Evolutionary conservation across 2,888 invertebrate species (phyloP), one percentile per base, ranked within the genome.

Genomic region (Caradrina kadenii): DNA sequence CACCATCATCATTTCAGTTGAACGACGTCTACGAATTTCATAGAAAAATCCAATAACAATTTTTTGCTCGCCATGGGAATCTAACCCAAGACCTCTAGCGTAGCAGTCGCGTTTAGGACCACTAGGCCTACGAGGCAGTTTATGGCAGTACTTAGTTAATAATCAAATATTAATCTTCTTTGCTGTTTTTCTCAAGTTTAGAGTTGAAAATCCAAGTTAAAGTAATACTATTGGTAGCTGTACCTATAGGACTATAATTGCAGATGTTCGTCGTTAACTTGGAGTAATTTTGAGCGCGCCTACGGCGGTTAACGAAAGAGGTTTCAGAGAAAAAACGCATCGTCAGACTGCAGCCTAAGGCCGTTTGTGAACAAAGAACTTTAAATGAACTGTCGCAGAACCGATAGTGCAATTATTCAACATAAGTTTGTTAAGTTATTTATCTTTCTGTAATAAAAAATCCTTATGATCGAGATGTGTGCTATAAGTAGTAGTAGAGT

Each of bases 291-390:
- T 31, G 76, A 75, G 62, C 15, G 62, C 15, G 69, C 79, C 72
- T 74, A 48, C 68, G 76, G 82, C 76, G 70, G 73, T 69, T 58
- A 56, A 42, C 58, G 74, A 74, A 58, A 76, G 83, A 76, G 63
- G 75, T 67, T 79, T 73, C 70, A 61, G 58, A 76, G 66, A 80
- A 86, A 81, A 85, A 83, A 79, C 59, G 69, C 53, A 65, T 35
- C 22, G 64, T 73, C 73, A 56, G 70, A 42, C 48, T 19, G 19
- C 17, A 61, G 77, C 81, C 68, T 77, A 45, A 72, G 56, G 69
- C 78, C 19, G 10, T 1, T 58, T 1, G 42, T 4, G 15, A 26
- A 54, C 81, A 69, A 53, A 73, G 73, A 81, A 10, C 64, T 49
- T 13, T 48, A 21, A 66, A 35, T 13, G 11, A 63, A 42, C 50